Evolutionary conservation across 2,797 vertebrate genomes (phyloP).

Genomic region (Leptodactylus fallax): DNA sequence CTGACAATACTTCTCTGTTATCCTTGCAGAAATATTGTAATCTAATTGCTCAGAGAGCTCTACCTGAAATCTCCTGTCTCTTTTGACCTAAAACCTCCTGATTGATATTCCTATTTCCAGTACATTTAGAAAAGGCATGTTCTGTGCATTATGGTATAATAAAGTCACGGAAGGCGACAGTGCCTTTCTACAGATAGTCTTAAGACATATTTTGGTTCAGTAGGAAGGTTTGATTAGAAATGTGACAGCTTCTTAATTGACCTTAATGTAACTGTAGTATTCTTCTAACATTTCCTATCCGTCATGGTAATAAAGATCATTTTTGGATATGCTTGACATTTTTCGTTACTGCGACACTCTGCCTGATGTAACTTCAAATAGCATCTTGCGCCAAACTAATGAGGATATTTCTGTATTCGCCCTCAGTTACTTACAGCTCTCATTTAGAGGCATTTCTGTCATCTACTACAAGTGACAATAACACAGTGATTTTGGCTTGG

Average conservation of each 20-base stretch:
- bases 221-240: constrained; percentile 60
- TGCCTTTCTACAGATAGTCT: constrained; percentile 21
- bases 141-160: constrained; percentile 54
- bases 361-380: constrained; percentile 49
- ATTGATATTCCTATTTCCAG: constrained; percentile 59
- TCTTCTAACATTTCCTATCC: constrained; percentile 47
- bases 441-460: constrained; percentile 82
- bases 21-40: constrained; percentile 59
- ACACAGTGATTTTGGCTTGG: constrained; percentile 78
- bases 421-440: constrained; percentile 75
- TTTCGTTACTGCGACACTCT: constrained; percentile 20
- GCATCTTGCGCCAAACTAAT: constrained; percentile 55
- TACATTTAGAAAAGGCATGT: constrained; percentile 51
- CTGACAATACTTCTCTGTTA: constrained; percentile 59
- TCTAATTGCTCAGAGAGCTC: constrained; percentile 53
- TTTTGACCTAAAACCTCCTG: constrained; percentile 60
- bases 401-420: constrained; percentile 58
- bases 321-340: constrained; percentile 58
- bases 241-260: constrained; percentile 58
- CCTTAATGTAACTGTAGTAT: constrained; percentile 54
- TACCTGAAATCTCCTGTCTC: constrained; percentile 59
- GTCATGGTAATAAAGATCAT: constrained; percentile 59
- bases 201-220: constrained; percentile 44
- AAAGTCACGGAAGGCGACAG: constrained; percentile 41
- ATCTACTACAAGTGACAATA: constrained; percentile 75